Base-by-base conservation (phyloP, 2,888 invertebrate species). In the Ecdyonurus torrentis region DNA sequence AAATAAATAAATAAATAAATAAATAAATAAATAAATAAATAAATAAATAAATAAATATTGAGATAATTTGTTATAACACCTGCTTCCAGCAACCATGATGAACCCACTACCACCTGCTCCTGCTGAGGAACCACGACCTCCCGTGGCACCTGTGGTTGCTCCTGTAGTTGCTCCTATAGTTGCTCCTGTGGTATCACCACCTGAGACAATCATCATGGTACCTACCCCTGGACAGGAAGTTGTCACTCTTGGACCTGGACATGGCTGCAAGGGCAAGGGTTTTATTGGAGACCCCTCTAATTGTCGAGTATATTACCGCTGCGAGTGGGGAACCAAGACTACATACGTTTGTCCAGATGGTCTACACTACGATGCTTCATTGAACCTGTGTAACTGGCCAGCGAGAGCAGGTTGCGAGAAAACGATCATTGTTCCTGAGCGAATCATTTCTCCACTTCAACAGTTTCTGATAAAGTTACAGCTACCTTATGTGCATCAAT, bases 311-410 rank as follows among this genome's bases (percentile, higher is more conserved):
- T 73, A 72, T 66, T 72, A 70, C 68, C 64, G 69, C 15, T 74
- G 73, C 64, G 67, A 68, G 63, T 69, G 69, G 65, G 68, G 68
- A 15, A 66, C 65, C 63, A 69, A 69, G 59, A 67, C 70, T 61
- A 69, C 70, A 23, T 72, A 72, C 66, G 65, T 68, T 24, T 74
- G 74, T 63, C 72, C 73, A 1, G 68, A 67, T 5, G 71, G 70
- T 1, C 68, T 73, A 25, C 68, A 70, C 64, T 74, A 71, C 64
- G 72, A 73, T 62, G 63, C 68, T 2, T 61, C 61, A 7, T 65
- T 69, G n/a, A 64, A 67, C 20, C 67, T 71, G n/a, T 74, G 74
- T 66, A 72, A 73, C 67, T 73, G 72, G 72, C 70, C 71, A 0
- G 65, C 68, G 3, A 64, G 68, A 5, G 72, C 70, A 25, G 66